Percentiles rank a stretch among this genome's conserved stretches.
These are phyloP conservation scores for Empidonax alnorum DNA, from an alignment of 2,113 vertebrate genomes.

Conservation along the genomic window DNA sequence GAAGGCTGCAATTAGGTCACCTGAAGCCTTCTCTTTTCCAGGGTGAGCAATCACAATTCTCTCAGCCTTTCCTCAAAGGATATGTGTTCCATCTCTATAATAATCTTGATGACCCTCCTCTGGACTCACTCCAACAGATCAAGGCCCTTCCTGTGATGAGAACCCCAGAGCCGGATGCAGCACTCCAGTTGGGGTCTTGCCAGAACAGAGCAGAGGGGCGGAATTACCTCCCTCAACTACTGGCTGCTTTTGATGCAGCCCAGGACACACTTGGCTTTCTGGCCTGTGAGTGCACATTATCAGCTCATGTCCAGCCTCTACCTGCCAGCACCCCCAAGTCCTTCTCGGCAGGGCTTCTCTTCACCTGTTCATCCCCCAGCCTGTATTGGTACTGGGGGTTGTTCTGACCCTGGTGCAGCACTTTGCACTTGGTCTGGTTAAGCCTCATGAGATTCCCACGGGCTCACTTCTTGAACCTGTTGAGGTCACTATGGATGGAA, in stretches of 20 bases:
- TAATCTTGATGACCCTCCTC: background rate
- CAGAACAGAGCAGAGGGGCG: background rate
- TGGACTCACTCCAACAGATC: fast-evolving
- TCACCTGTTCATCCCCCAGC: fast-evolving
- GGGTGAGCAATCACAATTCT: background rate
- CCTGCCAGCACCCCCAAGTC: background rate
- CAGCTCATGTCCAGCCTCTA: background rate
- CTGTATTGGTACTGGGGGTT: fast-evolving
- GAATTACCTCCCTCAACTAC: background rate
- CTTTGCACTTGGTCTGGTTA: background rate
- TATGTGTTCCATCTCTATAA: too few relatives aligned
- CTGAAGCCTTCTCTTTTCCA: background rate
- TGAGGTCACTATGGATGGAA: background rate
- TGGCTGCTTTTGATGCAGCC: background rate
- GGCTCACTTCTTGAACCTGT: too few relatives aligned
- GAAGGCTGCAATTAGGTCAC: background rate
- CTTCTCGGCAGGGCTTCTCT: background rate
- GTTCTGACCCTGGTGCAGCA: background rate
- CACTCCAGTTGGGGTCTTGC: fast-evolving
- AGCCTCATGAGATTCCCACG: background rate
- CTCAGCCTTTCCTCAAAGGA: background rate
- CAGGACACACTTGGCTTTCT: background rate
- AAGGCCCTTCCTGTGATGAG: too few relatives aligned
- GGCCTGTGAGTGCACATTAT: background rate
- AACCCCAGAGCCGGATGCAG: background rate